Conservation (phyloP, 2,797 vertebrate species). For the Phrynocephalus vlangalii region DNA sequence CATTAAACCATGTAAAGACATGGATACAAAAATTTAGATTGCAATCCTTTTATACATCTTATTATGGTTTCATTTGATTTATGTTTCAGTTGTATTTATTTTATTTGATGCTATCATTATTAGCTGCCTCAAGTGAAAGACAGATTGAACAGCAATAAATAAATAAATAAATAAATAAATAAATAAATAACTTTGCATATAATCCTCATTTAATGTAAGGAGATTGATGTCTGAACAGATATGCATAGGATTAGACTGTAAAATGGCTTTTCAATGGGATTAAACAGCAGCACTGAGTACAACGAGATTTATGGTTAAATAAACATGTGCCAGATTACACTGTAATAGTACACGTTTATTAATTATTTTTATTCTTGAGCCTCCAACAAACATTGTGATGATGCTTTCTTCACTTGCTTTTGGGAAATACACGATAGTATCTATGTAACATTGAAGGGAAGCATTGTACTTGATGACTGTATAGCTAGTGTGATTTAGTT, state of each 20-base stretch:
- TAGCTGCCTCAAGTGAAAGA: background rate
- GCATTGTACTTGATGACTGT: constrained; percentile 30
- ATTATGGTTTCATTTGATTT: background rate
- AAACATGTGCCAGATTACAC: background rate
- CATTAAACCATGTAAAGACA: constrained; percentile 32
- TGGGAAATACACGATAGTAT: constrained; percentile 53
- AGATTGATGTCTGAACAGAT: background rate
- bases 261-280: background rate
- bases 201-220: background rate
- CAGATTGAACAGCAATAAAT: too few species aligned
- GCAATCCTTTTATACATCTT: background rate
- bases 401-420: constrained; percentile 53
- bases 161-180: background rate
- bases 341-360: constrained; percentile 30
- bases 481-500: constrained; percentile 15
- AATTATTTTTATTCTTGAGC: constrained; percentile 55
- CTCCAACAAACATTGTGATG: constrained; percentile 52
- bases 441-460: constrained; percentile 51
- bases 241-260: background rate
- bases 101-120: background rate
- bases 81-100: background rate
- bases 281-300: background rate
- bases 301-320: background rate
- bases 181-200: background rate
- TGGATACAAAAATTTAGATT: background rate